These are phyloP conservation scores for Drosophila gaucha DNA, from an alignment of 2,888 invertebrate species.

Conservation along the genomic window DNA sequence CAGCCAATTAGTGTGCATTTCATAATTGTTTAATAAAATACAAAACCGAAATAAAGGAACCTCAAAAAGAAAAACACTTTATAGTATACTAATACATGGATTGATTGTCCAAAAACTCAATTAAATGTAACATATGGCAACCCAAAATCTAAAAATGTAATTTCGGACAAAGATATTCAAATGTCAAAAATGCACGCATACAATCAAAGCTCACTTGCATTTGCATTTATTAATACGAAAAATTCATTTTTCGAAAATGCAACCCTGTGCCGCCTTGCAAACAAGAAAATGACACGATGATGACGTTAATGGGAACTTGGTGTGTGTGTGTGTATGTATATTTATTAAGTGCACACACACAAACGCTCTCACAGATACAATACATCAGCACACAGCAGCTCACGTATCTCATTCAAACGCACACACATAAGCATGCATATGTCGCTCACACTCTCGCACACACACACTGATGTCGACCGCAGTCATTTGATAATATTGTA, in stretches of 20 bases:
- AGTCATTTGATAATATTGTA: conserved; percentile 77
- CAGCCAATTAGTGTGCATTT: conserved; percentile 83
- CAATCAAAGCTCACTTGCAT: conserved; percentile 36
- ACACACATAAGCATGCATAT: conserved; percentile 29
- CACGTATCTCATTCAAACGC: conserved; percentile 51
- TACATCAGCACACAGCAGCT: conserved; percentile 49
- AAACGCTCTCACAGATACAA: conserved; percentile 50
- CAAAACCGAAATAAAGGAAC: conserved; percentile 22
- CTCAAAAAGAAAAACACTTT: conserved; percentile 15
- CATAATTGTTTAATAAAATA: conserved; percentile 82
- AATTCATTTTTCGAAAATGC: conserved; percentile 60
- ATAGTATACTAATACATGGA: conserved; percentile 30
- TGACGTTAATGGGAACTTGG: conserved; percentile 82
- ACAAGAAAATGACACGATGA: conserved; percentile 83
- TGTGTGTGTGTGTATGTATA: conserved; percentile 55
- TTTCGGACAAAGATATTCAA: conserved; percentile 21
- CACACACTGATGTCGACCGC: conserved; percentile 63
- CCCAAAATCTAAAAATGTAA: conserved; percentile 45
- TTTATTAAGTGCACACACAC: conserved; percentile 51
- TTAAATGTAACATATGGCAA: conserved; percentile 57
- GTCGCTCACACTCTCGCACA: conserved; percentile 42
- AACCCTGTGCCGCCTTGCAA: conserved; percentile 73
- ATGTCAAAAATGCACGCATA: conserved; percentile 14
- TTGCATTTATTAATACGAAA: conserved; percentile 67
- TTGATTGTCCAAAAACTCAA: conserved; percentile 29